Evolutionary conservation across 2,113 vertebrate species (phyloP).

Genomic region (Ophiodon elongatus): DNA sequence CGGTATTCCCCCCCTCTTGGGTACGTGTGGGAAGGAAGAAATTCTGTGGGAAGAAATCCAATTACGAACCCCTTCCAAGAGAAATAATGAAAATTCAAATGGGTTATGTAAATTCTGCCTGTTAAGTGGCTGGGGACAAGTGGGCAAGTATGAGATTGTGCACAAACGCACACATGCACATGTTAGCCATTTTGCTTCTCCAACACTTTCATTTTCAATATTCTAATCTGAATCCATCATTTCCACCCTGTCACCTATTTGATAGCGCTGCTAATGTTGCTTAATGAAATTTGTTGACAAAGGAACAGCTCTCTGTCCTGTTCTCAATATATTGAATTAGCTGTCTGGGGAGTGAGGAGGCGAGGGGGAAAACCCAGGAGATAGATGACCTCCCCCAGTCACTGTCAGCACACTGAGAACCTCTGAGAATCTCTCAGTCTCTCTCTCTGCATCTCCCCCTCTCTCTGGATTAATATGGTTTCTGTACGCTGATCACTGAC

Average conservation of each 20-base stretch:
- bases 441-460: background rate
- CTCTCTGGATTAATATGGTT: slow-evolving; percentile 46
- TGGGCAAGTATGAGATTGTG: slow-evolving; percentile 48
- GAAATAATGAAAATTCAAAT: slow-evolving; percentile 79
- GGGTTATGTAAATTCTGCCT: slow-evolving; percentile 74
- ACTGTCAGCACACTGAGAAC: slow-evolving; percentile 51
- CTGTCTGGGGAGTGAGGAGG: slow-evolving; percentile 51
- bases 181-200: slow-evolving; percentile 43
- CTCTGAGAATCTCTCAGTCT: slow-evolving; percentile 40
- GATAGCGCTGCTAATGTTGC: slow-evolving; percentile 73
- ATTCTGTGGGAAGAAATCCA: slow-evolving; percentile 58
- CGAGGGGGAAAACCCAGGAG: slow-evolving; percentile 45
- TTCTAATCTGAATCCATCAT: slow-evolving; percentile 76
- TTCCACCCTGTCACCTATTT: slow-evolving; percentile 69
- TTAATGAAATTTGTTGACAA: slow-evolving; percentile 79
- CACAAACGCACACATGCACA: slow-evolving; percentile 29
- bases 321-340: slow-evolving; percentile 70
- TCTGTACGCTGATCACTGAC: slow-evolving; percentile 57
- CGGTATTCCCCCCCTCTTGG: slow-evolving; percentile 36
- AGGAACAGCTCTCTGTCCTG: slow-evolving; percentile 54
- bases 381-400: slow-evolving; percentile 60
- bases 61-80: slow-evolving; percentile 66
- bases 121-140: slow-evolving; percentile 71
- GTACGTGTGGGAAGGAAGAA: slow-evolving; percentile 20
- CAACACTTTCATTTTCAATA: slow-evolving; percentile 67